Conservation (phyloP, 2,888 invertebrate genomes). For the Deilephila elpenor region DNA sequence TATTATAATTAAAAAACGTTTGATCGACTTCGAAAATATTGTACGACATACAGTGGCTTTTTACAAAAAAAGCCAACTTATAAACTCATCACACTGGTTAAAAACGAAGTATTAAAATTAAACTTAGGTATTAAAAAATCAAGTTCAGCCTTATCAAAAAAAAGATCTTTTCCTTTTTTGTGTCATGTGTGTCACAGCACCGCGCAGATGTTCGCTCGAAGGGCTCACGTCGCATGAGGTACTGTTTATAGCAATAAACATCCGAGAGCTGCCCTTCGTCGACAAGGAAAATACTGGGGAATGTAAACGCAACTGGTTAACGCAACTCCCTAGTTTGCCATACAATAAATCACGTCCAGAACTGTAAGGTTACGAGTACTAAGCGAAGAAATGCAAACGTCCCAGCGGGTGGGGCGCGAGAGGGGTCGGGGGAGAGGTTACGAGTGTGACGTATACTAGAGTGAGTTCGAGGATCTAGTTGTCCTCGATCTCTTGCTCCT, state of each 20-base stretch:
- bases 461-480: conserved; percentile 59
- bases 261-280: conserved; percentile 75
- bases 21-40: conserved; percentile 80
- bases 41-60: conserved; percentile 73
- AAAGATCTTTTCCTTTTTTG: conserved; percentile 79
- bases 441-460: conserved; percentile 30
- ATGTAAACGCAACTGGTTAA: conserved; percentile 70
- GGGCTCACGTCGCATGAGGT: conserved; percentile 70
- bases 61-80: conserved; percentile 68
- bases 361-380: conserved; percentile 65
- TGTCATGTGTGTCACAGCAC: conserved; percentile 74
- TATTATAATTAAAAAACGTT: conserved; percentile 77
- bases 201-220: conserved; percentile 64
- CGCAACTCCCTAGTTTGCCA: conserved; percentile 57
- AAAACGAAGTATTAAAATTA: conserved; percentile 75
- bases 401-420: conserved; percentile 46
- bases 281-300: conserved; percentile 77
- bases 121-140: conserved; percentile 78
- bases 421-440: conserved; percentile 47
- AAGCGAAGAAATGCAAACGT: conserved; percentile 65
- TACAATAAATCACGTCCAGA: conserved; percentile 58
- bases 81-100: conserved; percentile 75
- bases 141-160: conserved; percentile 83
- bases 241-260: conserved; percentile 76
- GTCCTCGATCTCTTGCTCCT: conserved; percentile 89